Base-by-base conservation (phyloP, 2,888 invertebrate species). In the Ectemnius cavifrons region DNA sequence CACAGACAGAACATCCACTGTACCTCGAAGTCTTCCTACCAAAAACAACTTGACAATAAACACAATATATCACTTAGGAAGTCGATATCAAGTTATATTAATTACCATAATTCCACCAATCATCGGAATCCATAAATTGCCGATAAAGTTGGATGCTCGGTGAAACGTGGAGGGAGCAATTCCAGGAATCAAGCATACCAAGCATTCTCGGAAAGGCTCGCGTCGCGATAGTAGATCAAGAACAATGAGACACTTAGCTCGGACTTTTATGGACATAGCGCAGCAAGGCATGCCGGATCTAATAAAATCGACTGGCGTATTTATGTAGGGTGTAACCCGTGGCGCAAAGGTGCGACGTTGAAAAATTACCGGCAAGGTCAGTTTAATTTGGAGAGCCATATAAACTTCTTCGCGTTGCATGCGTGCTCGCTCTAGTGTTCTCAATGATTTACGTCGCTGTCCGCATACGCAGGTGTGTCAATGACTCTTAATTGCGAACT, bases 361-460 rank as follows among this genome's bases (percentile, higher is more conserved):
- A 57, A 66, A 73, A 75, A 47, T 75, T 28, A 68, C 52, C 5
- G 27, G 63, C 63, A 65, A 80, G 71, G 69, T 80, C 67, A 59
- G 23, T 27, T 58, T 46, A 75, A 56, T 73, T 52, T 63, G 71
- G 80, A 80, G 80, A 80, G 81, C 70, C 81, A 73, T 63, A 75
- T 45, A 70, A 78, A 75, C 75, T 64, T 75, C 67, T 63, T 66
- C 23, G 23, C 23, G 23, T 23, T 23, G 23, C 64, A 47, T 52
- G 58, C 62, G 45, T 58, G 23, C 18, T 75, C 46, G 67, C 28
- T 75, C 23, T 71, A 69, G 59, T 57, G 61, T 73, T 73, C 58
- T 80, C 65, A 81, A 79, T 73, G 73, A 81, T 79, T 82, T 81
- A 75, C 74, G 77, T 3, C 23, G 71, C 74, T 28, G 23, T 28